Conservation (phyloP, 2,888 invertebrate genomes). For the Alloplasta piceator region DNA sequence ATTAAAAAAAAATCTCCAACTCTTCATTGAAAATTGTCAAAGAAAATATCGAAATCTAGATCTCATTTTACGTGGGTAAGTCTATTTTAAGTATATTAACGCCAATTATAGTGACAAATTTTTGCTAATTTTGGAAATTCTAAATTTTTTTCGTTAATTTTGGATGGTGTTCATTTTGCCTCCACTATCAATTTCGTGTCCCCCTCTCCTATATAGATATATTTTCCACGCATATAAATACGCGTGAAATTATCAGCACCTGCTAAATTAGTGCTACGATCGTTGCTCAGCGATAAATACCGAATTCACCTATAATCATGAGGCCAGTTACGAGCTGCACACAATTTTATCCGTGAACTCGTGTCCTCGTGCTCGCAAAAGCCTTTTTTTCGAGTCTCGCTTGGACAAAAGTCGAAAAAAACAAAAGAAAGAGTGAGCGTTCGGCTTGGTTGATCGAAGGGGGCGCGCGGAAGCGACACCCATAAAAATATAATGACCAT, state of each 20-base stretch:
- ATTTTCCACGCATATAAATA: not conserved
- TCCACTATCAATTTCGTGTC: not conserved
- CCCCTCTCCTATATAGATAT: not conserved
- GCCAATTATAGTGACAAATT: no score
- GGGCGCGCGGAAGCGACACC: constrained; percentile 72
- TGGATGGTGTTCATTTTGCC: not conserved
- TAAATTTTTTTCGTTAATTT: not conserved
- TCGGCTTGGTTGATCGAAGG: constrained; percentile 63
- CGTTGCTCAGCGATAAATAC: constrained; percentile 72
- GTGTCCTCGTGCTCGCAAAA: constrained; percentile 57
- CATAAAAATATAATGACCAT: constrained; percentile 74
- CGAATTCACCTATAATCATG: constrained; percentile 56
- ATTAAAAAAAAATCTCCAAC: no score
- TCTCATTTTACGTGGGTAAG: no score
- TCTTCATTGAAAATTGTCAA: no score
- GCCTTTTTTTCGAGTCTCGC: constrained; percentile 49
- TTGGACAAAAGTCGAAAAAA: constrained; percentile 35
- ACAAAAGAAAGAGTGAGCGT: constrained; percentile 40
- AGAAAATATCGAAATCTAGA: no score
- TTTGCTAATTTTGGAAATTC: no score
- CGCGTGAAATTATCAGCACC: constrained; percentile 62
- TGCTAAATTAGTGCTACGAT: constrained; percentile 66
- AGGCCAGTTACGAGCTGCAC: constrained; percentile 49
- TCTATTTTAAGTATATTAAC: no score
- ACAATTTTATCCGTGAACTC: constrained; percentile 53